Evolutionary conservation across 1,140 invertebrate species (phyloP).

Genomic region (Euura saliciscinereae): DNA sequence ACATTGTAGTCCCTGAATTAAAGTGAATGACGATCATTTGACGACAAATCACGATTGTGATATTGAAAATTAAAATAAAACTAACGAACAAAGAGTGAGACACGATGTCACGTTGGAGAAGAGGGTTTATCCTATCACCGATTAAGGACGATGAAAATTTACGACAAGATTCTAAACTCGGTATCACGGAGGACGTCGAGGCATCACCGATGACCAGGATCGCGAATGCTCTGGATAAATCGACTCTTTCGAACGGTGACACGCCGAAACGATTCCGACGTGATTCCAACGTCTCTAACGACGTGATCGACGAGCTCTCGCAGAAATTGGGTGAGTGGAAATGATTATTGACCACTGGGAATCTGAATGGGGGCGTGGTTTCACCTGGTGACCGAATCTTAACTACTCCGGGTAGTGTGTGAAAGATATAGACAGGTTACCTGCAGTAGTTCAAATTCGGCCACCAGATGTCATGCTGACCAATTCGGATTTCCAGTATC

Average conservation of each 20-base stretch:
- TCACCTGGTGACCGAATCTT: neutral
- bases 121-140: neutral
- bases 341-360: neutral
- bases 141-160: neutral
- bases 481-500: too few species aligned
- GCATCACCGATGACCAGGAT: constrained; percentile 37
- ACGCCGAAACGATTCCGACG: neutral
- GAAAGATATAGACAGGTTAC: too few species aligned
- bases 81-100: neutral
- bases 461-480: too few species aligned
- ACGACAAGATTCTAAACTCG: neutral
- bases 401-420: too few species aligned
- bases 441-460: too few species aligned
- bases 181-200: constrained; percentile 7
- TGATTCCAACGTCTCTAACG: neutral
- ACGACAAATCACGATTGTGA: too few species aligned
- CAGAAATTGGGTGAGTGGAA: neutral
- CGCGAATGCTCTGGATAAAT: constrained; percentile 30
- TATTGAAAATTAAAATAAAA: neutral
- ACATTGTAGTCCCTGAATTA: too few species aligned
- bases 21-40: too few species aligned
- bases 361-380: neutral
- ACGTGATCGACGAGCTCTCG: neutral
- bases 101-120: neutral
- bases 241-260: constrained; percentile 23